phyloP scores from a whole-genome alignment of 1,140 invertebrate species.

The Cydia strobilella region DNA sequence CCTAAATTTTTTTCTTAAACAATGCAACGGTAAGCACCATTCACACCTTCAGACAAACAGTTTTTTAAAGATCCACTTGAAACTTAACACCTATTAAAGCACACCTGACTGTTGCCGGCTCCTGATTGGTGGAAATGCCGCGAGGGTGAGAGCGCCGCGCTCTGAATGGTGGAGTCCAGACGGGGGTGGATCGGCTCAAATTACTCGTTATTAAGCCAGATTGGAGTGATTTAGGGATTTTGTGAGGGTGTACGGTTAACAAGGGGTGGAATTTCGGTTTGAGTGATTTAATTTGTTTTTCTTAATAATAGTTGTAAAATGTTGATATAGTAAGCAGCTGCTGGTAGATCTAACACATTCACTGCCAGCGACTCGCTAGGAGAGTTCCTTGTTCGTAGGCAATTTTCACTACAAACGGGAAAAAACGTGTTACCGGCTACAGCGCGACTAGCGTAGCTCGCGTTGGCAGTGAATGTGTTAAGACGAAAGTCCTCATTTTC shows the following conservation, averaged over 20 bases:
- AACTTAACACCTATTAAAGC: conserved; percentile 44
- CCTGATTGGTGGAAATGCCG: conserved; percentile 48
- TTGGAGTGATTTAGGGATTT: conserved; percentile 48
- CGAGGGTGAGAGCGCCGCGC: conserved; percentile 47
- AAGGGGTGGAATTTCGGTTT: conserved; percentile 10
- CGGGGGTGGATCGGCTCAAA: conserved; percentile 48
- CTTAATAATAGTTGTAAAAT: not conserved
- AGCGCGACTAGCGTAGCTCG: too few relatives aligned
- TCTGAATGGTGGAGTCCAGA: conserved; percentile 45
- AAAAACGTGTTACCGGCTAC: too few relatives aligned
- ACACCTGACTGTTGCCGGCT: conserved; percentile 51
- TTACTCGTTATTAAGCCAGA: conserved; percentile 46
- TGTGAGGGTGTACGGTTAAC: conserved; percentile 29
- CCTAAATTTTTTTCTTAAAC: too few relatives aligned
- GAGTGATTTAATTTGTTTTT: conserved; percentile 3
- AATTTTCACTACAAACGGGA: too few relatives aligned
- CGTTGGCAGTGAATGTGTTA: too few relatives aligned
- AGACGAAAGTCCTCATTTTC: too few relatives aligned
- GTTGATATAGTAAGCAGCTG: not conserved
- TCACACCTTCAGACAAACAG: not conserved
- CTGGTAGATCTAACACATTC: not conserved
- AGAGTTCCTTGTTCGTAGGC: too few relatives aligned
- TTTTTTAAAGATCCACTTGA: conserved; percentile 36
- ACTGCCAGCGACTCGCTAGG: not conserved
- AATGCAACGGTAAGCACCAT: conserved; percentile 9